Evolutionary conservation across 2,888 invertebrate genomes (phyloP).

Genomic region (Spodoptera littoralis): DNA sequence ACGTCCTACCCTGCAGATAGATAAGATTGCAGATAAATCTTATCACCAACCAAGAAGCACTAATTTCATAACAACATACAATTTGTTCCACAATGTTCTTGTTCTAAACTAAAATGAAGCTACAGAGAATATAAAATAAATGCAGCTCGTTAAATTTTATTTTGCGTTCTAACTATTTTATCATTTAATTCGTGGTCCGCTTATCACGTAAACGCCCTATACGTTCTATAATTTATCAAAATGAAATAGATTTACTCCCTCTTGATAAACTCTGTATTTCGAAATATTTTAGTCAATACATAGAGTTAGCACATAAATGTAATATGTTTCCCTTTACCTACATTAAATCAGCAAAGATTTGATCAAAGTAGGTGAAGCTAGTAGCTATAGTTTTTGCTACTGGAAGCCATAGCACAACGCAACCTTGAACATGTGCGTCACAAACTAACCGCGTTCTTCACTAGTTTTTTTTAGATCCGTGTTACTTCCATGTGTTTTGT

Average conservation of each 20-base stretch:
- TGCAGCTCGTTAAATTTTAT: constrained; percentile 1
- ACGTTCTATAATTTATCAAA: constrained; percentile 10
- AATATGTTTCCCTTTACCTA: too few species aligned
- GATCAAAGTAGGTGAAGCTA: background rate
- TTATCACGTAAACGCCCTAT: constrained; percentile 18
- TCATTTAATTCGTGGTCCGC: constrained; percentile 7
- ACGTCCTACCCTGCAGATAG: constrained; percentile 18
- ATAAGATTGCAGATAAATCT: constrained; percentile 7
- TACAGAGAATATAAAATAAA: too few species aligned
- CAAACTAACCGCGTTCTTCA: constrained; percentile 30
- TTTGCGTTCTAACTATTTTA: constrained; percentile 8
- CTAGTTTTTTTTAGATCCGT: constrained; percentile 45
- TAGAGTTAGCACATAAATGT: too few species aligned
- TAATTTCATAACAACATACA: background rate
- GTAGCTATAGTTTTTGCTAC: constrained; percentile 22
- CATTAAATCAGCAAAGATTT: too few species aligned
- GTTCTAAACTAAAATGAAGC: too few species aligned
- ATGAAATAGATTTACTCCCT: background rate
- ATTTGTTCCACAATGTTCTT: too few species aligned
- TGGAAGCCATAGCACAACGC: constrained; percentile 55
- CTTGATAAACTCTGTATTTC: constrained; percentile 14
- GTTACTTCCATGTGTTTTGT: constrained; percentile 26
- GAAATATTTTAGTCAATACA: background rate
- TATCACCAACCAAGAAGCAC: constrained; percentile 7
- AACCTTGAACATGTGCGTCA: constrained; percentile 59